Evolutionary conservation across 2,797 vertebrate species (phyloP), one percentile per base, ranked within the genome.

Genomic region (Girardinus metallicus): DNA sequence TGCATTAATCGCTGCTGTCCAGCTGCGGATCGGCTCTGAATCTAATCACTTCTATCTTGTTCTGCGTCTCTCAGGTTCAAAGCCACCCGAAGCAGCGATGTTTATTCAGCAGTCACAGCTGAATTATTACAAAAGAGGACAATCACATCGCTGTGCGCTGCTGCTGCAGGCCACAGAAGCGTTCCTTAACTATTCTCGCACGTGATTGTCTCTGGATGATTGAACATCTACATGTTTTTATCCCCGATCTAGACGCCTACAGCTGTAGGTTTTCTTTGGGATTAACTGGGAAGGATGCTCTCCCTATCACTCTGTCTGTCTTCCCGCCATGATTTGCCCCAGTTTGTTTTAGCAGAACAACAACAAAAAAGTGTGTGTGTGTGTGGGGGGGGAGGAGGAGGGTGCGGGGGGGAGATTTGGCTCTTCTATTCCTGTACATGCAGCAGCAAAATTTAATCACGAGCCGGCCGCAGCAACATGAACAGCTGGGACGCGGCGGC

Each of bases 31-130:
- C 83, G 83, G 62, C 81, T 80, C 80, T 66, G 89, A 90, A 92
- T 94, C 80, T 57, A 89, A 92, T 93, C 91, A 92, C 78, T 64
- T 1, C 82, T 85, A 84, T 92, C 82, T 79, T 86, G 87, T 34
- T 87, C 78, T 87, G 78, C 81, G 91, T 91, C 91, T 88, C 66
- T 70, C 86, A 88, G 83, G 85, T 82, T 80, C 26, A 88, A 77
- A 87, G 76, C 31, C 47, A n/a, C 81, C 84, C 79, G 10, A 66
- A 81, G 55, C 77, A 83, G 44, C 55, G 29, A 64, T 83, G 57
- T 85, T 88, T 85, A 81, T 85, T 79, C 72, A 87, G 80, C 84
- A 77, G 79, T 82, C 83, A 71, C 77, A 80, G 71, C 73, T 87
- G 89, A 91, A 85, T 89, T 78, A 85, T 81, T 76, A 77, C 49